phyloP scores from a whole-genome alignment of 2,113 vertebrate genomes.

The Mesocricetus auratus region DNA sequence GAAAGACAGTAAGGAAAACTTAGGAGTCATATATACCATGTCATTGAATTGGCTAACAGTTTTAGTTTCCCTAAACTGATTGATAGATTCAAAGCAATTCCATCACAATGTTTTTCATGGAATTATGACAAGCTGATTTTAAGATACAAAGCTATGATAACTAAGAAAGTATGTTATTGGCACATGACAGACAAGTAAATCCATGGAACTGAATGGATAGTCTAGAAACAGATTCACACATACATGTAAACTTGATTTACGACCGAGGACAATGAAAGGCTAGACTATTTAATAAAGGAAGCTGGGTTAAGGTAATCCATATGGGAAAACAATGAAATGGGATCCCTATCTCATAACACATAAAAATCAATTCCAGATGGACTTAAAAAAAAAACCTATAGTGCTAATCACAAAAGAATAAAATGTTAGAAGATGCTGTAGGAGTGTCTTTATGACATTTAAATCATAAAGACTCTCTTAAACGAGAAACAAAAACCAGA shows the following conservation, averaged over 20 bases:
- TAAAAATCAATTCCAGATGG: slow-evolving; percentile 74
- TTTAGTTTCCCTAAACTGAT: slow-evolving; percentile 52
- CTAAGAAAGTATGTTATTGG: slow-evolving; percentile 50
- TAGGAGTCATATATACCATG: background rate
- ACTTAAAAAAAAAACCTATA: background rate
- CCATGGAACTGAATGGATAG: slow-evolving; percentile 3
- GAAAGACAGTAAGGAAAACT: slow-evolving; percentile 63
- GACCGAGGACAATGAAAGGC: background rate
- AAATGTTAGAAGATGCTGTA: slow-evolving; percentile 48
- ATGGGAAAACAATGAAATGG: slow-evolving; percentile 53
- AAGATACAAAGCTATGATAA: slow-evolving; percentile 56
- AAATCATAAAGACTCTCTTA: slow-evolving; percentile 62
- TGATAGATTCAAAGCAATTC: slow-evolving; percentile 67
- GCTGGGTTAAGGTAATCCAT: slow-evolving; percentile 38
- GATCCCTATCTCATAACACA: slow-evolving; percentile 52
- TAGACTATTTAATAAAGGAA: slow-evolving; percentile 53
- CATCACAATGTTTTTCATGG: slow-evolving; percentile 58
- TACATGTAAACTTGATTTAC: slow-evolving; percentile 40
- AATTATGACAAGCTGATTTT: slow-evolving; percentile 61
- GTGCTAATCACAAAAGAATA: slow-evolving; percentile 58
- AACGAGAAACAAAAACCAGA: slow-evolving; percentile 58
- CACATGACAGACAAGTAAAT: slow-evolving; percentile 27
- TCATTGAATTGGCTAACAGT: background rate
- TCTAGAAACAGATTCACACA: background rate
- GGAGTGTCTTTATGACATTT: slow-evolving; percentile 62